Base-by-base conservation (phyloP, 2,113 vertebrate genomes). In the Dicaeum eximium region DNA sequence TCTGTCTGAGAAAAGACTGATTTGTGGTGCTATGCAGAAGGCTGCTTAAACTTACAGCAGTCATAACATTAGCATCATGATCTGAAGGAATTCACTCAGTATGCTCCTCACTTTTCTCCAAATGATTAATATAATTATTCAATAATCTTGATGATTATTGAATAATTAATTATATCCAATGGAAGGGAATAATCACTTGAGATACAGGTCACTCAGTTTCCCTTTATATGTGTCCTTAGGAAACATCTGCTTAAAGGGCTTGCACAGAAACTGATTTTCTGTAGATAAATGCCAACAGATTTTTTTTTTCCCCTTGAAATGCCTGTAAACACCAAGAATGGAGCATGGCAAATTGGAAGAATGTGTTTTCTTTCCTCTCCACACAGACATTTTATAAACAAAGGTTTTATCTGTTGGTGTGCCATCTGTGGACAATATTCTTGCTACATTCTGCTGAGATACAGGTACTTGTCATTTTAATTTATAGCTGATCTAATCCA, bases 11-110 rank as follows among this genome's bases (percentile, higher is more conserved):
- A 67, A 66, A 60, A 54, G 15, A 20, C 11, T 48, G 17, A 37
- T 48, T 37, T 18, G 31, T 48, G 22, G 22, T 42, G 47, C 23
- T 37, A 1, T 60, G 27, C 35, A 66, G 53, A 80, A 48, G 53
- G 25, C 31, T 73, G 47, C 47, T 21, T 48, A 74, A 86, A 48
- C 15, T 61, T 47, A 37, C 13, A 80, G 25, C 31, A 42, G 2
- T 37, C 6, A 2, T 6, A 23, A 82, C 11, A 67, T 61, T 54
- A 60, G 13, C 0, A 0, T 27, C 12, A 42, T 33, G 25, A 40
- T 54, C 60, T 73, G 67, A 80, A 53, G 30, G 11, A 67, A 25
- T 67, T 58, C 40, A 15, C 31, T 54, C 54, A 15, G 4, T 30
- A 48, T 54, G 22, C 25, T 80, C 25, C 22, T 54, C 40, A 24